Evolutionary conservation across 2,797 vertebrate genomes (phyloP).

Genomic region (Nasua narica): DNA sequence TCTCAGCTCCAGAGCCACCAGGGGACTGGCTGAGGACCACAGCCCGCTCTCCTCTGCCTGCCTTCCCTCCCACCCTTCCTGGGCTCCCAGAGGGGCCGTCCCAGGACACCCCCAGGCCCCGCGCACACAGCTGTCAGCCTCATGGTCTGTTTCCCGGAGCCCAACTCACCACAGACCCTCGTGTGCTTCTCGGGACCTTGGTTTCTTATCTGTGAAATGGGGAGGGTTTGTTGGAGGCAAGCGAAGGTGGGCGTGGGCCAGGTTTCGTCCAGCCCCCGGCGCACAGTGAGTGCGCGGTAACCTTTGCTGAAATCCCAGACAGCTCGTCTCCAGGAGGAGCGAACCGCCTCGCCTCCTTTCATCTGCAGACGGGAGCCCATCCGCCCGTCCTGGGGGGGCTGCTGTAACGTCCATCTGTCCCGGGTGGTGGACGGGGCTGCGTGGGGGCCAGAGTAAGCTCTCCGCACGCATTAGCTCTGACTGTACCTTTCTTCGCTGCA

Average conservation of each 20-base stretch:
- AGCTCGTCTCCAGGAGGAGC: neutral
- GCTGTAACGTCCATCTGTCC: accelerated
- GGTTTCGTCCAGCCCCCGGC: accelerated
- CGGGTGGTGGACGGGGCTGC: accelerated
- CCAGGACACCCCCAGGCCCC: neutral
- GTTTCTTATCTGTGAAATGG: neutral
- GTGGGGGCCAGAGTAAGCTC: accelerated
- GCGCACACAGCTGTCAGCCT: neutral
- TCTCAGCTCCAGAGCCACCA: neutral
- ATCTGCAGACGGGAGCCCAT: accelerated
- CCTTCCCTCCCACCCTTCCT: neutral
- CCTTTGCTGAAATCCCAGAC: accelerated
- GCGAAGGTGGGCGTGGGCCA: accelerated
- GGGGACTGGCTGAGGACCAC: neutral
- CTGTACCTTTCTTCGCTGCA: neutral
- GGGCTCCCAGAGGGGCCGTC: accelerated
- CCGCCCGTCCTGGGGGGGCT: neutral
- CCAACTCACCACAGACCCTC: accelerated
- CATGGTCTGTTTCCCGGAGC: neutral
- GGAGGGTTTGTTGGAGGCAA: neutral
- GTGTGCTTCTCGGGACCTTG: accelerated
- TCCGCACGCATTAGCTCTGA: neutral
- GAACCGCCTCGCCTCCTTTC: accelerated
- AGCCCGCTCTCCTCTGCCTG: neutral
- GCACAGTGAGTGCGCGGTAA: accelerated